A percentile compares a stretch with the other conserved stretches of the same genome.
Evolutionary conservation across 35 echinoderm and acorn worm genomes (phyloP).

Genomic region (Hemicentrotus pulcherrimus): DNA sequence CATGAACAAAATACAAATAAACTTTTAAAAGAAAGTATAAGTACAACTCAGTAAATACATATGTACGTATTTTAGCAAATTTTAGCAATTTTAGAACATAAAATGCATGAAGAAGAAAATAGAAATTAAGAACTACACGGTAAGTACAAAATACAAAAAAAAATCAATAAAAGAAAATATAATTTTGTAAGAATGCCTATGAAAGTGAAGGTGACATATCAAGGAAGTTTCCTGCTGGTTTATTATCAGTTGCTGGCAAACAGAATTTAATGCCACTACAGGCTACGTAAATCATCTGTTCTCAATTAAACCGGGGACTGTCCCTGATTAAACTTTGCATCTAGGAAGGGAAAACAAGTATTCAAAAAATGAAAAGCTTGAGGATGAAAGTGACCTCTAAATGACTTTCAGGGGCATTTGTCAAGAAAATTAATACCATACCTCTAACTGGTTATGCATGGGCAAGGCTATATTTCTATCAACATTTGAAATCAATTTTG

Average conservation of each 20-base stretch:
- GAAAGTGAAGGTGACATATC: neutral
- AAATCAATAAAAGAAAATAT: neutral
- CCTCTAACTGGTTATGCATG: neutral
- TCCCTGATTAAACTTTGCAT: neutral
- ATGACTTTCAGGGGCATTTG: neutral
- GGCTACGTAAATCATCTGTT: neutral
- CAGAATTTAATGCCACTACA: neutral
- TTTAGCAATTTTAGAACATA: neutral
- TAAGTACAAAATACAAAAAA: neutral
- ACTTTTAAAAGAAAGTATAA: too few species aligned
- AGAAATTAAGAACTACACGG: neutral
- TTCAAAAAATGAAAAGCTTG: neutral
- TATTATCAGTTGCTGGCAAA: neutral
- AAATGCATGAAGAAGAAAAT: neutral
- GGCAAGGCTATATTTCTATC: neutral
- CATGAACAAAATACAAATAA: too few species aligned
- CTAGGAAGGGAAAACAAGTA: neutral
- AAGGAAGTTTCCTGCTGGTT: neutral
- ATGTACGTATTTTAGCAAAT: neutral
- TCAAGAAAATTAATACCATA: neutral
- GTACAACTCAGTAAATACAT: too few species aligned
- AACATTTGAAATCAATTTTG: slow-evolving; percentile 1
- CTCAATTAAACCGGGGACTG: too few species aligned
- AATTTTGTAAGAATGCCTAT: neutral
- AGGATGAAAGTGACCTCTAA: neutral